Evolutionary conservation across 2,888 invertebrate species (phyloP), one percentile per base, ranked within the genome.

Genomic region (Rhogogaster chlorosoma): DNA sequence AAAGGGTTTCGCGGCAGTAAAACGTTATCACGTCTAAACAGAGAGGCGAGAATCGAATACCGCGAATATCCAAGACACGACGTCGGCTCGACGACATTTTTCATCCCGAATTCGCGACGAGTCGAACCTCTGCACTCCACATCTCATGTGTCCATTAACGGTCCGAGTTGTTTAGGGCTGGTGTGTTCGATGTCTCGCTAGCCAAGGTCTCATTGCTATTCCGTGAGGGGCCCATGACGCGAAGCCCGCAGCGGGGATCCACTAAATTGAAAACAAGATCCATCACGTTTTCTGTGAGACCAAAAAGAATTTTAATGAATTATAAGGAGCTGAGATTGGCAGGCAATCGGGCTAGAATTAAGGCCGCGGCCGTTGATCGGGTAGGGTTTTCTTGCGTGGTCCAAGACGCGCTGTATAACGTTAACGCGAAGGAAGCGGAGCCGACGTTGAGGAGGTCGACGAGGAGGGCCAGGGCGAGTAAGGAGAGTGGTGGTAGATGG

Each of bases 221-320:
- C 93, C 90, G 88, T 88, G 89, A 87, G 88, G 83, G 88, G 83
- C 83, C 85, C 86, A 88, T 89, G 87, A 87, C 61, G 85, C 90
- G 89, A 89, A 88, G 80, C 92, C 77, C 92, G 88, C 92, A 91
- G 92, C 90, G 89, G 92, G 93, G 92, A 91, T 92, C 91, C 89
- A 88, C 91, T 90, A 93, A 93, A 93, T 93, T 93, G 93, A 93
- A 93, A 93, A 91, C 90, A 92, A 91, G 92, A 93, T 93, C 93
- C 93, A 92, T 93, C 93, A 93, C 93, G 93, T 93, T 93, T 93
- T 89, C 90, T 89, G 89, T 89, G 90, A 88, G 90, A 89, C 91
- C 90, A 91, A 92, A 91, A 92, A 91, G 92, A 92, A 93, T 93
- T 92, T 92, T 92, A 93, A 93, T 93, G 93, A 93, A 93, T 92